phyloP scores from a whole-genome alignment of 1,140 invertebrate genomes.

The Nasonia vitripennis region DNA sequence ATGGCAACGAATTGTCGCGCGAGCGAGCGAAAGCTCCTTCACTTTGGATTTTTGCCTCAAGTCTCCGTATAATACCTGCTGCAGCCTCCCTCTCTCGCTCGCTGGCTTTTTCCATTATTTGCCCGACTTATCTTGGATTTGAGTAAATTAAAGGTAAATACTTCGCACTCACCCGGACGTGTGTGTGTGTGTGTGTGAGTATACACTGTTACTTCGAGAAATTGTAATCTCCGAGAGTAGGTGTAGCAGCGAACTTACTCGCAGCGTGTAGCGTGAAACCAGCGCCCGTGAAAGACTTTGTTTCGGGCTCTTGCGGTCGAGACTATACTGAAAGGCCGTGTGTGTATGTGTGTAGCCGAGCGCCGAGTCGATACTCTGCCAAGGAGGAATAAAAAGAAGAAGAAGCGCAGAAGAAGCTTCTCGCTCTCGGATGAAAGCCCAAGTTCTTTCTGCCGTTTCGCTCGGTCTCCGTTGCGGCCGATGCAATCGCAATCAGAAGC shows the following conservation, averaged over 20 bases:
- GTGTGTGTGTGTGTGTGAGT: not conserved
- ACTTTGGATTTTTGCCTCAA: conserved; percentile 15
- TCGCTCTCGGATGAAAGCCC: not conserved
- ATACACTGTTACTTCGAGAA: not conserved
- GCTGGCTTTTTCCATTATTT: conserved; percentile 16
- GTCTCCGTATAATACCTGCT: not conserved
- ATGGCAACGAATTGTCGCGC: conserved; percentile 8
- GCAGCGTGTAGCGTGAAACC: not conserved
- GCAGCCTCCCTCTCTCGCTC: conserved; percentile 13
- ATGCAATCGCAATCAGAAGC: conserved; percentile 31
- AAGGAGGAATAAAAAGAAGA: not conserved
- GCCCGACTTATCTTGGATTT: conserved; percentile 27
- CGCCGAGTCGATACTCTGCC: conserved; percentile 11
- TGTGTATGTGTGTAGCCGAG: not conserved
- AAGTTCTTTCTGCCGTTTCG: not conserved
- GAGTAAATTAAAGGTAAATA: conserved; percentile 44
- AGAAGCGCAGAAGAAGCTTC: not conserved
- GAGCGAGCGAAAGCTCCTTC: not conserved
- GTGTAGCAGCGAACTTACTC: not conserved
- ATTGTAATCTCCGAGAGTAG: not conserved
- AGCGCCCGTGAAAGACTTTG: conserved; percentile 22
- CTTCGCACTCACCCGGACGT: not conserved
- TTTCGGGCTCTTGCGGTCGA: conserved; percentile 16
- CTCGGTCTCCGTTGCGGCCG: not conserved
- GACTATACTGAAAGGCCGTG: not conserved